Evolutionary conservation across 2,888 invertebrate species (phyloP).

Genomic region (Carabus problematicus): DNA sequence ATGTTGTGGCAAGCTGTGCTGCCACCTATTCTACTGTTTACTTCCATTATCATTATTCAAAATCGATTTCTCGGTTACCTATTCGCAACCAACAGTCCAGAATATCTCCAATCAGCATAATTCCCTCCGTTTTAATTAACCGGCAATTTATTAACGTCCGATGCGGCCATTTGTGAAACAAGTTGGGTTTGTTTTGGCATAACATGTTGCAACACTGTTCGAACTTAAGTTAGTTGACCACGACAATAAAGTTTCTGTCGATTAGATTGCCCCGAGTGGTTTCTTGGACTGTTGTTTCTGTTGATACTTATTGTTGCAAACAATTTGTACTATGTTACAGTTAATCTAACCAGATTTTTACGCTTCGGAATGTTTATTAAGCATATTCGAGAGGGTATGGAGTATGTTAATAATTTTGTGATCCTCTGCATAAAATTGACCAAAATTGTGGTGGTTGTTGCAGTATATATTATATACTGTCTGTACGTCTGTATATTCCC

Average conservation of each 20-base stretch:
- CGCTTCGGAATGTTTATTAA: too few relatives aligned
- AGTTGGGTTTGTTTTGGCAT: constrained; percentile 36
- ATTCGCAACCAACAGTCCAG: too few relatives aligned
- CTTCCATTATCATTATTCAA: constrained; percentile 15
- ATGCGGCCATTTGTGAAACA: background rate
- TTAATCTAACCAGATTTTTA: too few relatives aligned
- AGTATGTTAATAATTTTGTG: too few relatives aligned
- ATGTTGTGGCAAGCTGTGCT: constrained; percentile 21
- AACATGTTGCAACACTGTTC: constrained; percentile 39
- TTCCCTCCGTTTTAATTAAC: background rate
- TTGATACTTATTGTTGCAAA: constrained; percentile 4
- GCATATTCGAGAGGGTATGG: too few relatives aligned
- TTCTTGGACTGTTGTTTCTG: constrained; percentile 23
- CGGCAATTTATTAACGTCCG: background rate
- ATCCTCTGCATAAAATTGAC: too few relatives aligned
- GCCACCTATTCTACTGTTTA: constrained; percentile 36
- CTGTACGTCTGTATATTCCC: too few relatives aligned
- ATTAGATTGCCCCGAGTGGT: constrained; percentile 32
- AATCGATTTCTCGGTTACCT: too few relatives aligned
- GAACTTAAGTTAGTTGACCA: constrained; percentile 56
- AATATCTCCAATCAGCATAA: background rate
- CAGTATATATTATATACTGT: too few relatives aligned
- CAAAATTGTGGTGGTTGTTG: too few relatives aligned
- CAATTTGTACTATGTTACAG: too few relatives aligned
- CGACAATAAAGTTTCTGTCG: constrained; percentile 50